These are phyloP conservation scores for Brachionus angularis DNA, from an alignment of 1,140 invertebrate species.

Conservation along the genomic window DNA sequence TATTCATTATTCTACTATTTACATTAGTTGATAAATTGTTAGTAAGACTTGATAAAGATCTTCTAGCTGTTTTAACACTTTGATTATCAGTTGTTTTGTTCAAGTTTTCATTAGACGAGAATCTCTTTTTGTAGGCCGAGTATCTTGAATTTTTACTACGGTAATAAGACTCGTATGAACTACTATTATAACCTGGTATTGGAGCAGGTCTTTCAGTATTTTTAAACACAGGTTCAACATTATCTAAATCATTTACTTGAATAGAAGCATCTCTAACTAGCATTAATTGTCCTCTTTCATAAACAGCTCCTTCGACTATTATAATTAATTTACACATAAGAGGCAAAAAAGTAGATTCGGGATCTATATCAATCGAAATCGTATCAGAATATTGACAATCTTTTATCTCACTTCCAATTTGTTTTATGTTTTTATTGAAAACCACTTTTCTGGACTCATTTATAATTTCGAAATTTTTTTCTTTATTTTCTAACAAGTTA, in stretches of 20 bases:
- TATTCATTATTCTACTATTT: neutral
- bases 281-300: constrained; percentile 17
- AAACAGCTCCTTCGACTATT: constrained; percentile 16
- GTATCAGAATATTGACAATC: neutral
- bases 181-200: too few relatives aligned
- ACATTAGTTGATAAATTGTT: neutral
- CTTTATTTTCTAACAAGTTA: neutral
- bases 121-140: neutral
- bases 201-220: too few relatives aligned
- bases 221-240: neutral
- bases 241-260: neutral
- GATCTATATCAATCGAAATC: constrained; percentile 30
- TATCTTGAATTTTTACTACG: too few relatives aligned
- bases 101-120: neutral
- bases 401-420: neutral
- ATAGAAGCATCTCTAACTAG: constrained; percentile 7
- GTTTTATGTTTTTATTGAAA: neutral
- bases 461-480: neutral
- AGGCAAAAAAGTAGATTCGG: constrained; percentile 29
- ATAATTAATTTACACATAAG: constrained; percentile 43
- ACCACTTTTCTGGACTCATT: neutral
- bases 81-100: neutral
- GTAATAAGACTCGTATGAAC: too few relatives aligned
- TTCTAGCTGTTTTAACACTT: neutral
- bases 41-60: neutral